Evolutionary conservation across 1,140 invertebrate genomes (phyloP).

Genomic region (Bombus pyrosoma): DNA sequence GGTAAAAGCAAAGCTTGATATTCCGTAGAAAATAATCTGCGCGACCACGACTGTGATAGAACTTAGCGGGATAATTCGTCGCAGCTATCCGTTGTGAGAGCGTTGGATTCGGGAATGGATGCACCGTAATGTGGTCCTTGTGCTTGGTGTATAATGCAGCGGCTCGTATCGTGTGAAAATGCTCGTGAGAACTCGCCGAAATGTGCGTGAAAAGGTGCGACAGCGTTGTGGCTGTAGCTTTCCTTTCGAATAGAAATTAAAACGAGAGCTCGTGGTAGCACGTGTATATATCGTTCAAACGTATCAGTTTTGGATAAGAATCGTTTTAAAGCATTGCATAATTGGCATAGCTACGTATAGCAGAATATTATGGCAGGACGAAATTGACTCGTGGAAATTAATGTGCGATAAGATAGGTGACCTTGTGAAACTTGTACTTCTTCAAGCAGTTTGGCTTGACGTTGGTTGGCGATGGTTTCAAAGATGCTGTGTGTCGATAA

Average conservation of each 20-base stretch:
- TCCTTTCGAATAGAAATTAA: slow-evolving; percentile 50
- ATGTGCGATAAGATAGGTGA: no score
- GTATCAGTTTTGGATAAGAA: no score
- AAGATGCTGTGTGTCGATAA: neutral
- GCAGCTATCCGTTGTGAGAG: slow-evolving; percentile 32
- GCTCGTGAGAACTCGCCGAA: slow-evolving; percentile 50
- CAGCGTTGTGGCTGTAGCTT: neutral
- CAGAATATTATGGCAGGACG: no score
- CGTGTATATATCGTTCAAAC: no score
- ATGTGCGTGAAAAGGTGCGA: neutral
- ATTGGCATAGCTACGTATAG: no score
- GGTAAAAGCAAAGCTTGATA: slow-evolving; percentile 41
- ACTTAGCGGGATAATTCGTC: slow-evolving; percentile 60
- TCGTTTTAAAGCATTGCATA: no score
- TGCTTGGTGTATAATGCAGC: slow-evolving; percentile 59
- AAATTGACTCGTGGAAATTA: no score
- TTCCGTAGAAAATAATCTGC: slow-evolving; percentile 54
- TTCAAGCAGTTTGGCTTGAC: neutral
- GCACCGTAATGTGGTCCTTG: slow-evolving; percentile 47
- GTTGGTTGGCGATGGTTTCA: no score
- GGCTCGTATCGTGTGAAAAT: slow-evolving; percentile 34
- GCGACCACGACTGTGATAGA: slow-evolving; percentile 44
- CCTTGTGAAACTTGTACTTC: no score
- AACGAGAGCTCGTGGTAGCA: neutral
- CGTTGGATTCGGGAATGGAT: slow-evolving; percentile 49